These are phyloP conservation scores for Lucilia sericata DNA, from an alignment of 1,140 invertebrate genomes.

Conservation along the genomic window DNA sequence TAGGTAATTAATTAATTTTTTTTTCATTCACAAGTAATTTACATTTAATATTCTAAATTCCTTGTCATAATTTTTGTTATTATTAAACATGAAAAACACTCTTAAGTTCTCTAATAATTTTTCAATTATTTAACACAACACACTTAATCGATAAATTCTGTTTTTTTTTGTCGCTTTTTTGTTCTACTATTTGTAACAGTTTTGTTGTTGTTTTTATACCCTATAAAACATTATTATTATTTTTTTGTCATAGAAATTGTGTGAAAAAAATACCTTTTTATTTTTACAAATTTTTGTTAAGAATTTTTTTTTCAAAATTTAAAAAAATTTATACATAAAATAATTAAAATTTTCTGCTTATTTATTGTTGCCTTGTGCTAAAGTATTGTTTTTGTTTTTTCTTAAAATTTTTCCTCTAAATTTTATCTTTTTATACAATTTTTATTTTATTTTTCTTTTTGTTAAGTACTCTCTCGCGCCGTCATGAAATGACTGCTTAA, in stretches of 20 bases:
- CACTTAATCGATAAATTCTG: not conserved
- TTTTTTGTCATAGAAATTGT: not conserved
- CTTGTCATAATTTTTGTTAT: too few species aligned
- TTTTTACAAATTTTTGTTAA: not conserved
- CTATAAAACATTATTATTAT: not conserved
- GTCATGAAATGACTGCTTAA: conserved; percentile 40
- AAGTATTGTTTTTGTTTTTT: conserved; percentile 18
- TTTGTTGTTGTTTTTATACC: not conserved
- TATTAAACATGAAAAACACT: too few species aligned
- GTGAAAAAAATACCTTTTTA: not conserved
- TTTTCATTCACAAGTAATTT: too few species aligned
- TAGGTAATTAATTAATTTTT: too few species aligned
- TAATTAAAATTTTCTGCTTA: conserved; percentile 27
- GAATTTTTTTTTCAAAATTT: not conserved
- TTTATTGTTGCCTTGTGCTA: conserved; percentile 22
- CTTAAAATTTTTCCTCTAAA: not conserved
- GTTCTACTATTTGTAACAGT: not conserved
- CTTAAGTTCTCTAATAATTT: not conserved
- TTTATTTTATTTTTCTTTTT: not conserved
- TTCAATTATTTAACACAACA: not conserved
- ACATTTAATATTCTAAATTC: too few species aligned
- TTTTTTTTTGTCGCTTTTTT: too few species aligned
- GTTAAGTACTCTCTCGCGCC: conserved; percentile 41
- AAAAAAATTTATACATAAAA: not conserved
- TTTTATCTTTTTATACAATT: conserved; percentile 9